These are phyloP conservation scores for Gymnorhina tibicen DNA, from an alignment of 2,113 vertebrate species.

Conservation along the genomic window DNA sequence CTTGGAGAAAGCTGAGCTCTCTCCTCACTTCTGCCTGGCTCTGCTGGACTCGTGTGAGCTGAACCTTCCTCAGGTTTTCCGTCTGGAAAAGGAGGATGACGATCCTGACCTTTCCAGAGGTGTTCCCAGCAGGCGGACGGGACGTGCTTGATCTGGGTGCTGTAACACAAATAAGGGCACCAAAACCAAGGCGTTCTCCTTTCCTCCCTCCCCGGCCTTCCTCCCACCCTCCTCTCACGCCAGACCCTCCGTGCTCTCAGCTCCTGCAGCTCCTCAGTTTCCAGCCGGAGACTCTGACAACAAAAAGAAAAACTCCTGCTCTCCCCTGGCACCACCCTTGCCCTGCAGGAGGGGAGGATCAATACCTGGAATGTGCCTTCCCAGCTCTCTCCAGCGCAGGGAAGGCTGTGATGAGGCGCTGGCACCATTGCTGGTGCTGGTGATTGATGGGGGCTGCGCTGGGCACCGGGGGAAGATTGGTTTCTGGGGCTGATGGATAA, in stretches of 20 bases:
- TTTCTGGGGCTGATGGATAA: constrained; percentile 49
- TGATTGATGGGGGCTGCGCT: constrained; percentile 18
- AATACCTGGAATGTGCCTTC: neutral
- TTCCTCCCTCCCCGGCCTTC: neutral
- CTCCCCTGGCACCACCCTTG: neutral
- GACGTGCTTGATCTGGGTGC: fast-evolving
- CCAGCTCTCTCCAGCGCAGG: neutral
- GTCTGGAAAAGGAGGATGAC: neutral
- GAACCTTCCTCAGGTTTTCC: neutral
- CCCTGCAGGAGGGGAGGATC: neutral
- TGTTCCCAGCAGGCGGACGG: neutral
- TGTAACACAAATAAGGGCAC: neutral
- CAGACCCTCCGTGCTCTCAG: neutral
- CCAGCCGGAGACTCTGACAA: neutral
- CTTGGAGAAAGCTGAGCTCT: neutral
- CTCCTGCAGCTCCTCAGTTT: neutral
- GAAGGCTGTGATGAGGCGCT: neutral
- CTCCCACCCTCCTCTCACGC: neutral
- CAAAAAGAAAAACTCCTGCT: neutral
- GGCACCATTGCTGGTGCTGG: neutral
- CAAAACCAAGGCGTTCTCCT: neutral
- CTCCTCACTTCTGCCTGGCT: neutral
- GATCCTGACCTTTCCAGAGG: neutral
- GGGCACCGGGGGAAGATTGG: constrained; percentile 22
- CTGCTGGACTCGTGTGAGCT: neutral